Base-by-base conservation (phyloP, 2,888 invertebrate genomes). In the Allygus modestus region DNA sequence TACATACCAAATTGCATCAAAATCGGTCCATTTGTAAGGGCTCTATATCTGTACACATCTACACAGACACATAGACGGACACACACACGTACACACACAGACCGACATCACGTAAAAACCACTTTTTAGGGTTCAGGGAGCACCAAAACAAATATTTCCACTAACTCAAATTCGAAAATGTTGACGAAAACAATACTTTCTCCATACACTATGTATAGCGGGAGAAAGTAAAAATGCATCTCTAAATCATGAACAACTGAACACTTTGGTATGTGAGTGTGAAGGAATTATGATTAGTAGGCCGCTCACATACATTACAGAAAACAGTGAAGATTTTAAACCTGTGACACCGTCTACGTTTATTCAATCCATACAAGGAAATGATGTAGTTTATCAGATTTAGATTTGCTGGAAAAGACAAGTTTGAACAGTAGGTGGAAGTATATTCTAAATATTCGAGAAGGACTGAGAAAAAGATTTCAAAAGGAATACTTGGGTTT, bases 291-390 rank as follows among this genome's bases (percentile, higher is more conserved):
- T 85, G 26, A 84, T 71, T 69, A 17, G 46, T 12, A 1, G 17
- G 17, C 46, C 46, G 12, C 46, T 46, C n/a, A 54, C 33, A 12
- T 71, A 33, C 17, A 33, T 71, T 7, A 31, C 37, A n/a, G 79
- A 41, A 51, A 31, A 51, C 5, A 26, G 1, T 5, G 26, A 51
- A 4, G 61, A 81, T 1, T 58, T 84, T 12, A 81, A n/a, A 15
- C 58, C 79, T 84, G 20, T 84, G 15, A 84, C 84, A 20, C 84
- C 84, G 2, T 33, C 43, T 43, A 84, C 84, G 83, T 28, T 51
- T 46, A 7, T 46, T 2, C 28, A 51, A 26, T 28, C 28, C 17
- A 26, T 51, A 23, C 26, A 75, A 54, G 54, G 46, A 33, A 28
- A 71, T 2, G 26, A 54, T 17, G 31, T n/a, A n/a, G n/a, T n/a